phyloP scores from a whole-genome alignment of 1,140 invertebrate genomes.

The Thaumatotibia leucotreta region DNA sequence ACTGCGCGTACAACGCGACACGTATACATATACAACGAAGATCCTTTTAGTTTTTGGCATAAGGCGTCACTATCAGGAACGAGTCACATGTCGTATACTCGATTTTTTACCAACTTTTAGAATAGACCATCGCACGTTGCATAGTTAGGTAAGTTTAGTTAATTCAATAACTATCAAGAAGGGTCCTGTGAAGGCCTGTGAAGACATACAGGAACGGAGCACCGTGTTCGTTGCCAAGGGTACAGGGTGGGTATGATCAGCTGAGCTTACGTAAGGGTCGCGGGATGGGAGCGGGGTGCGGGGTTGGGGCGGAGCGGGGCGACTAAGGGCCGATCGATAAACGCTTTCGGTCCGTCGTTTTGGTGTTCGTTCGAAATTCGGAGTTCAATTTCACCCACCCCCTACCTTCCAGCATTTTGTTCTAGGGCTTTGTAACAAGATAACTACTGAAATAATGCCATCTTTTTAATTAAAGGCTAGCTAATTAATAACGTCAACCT shows the following conservation, averaged over 20 bases:
- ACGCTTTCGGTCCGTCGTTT: constrained; percentile 52
- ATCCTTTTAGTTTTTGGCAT: too few species aligned
- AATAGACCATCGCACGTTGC: not conserved
- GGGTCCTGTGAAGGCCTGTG: too few species aligned
- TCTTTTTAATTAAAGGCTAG: too few species aligned
- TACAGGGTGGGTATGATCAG: constrained; percentile 71
- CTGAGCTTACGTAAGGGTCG: constrained; percentile 71
- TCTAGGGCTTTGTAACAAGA: not conserved
- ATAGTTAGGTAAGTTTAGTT: not conserved
- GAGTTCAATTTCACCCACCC: constrained; percentile 1
- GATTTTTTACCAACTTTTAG: too few species aligned
- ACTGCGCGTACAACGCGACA: too few species aligned
- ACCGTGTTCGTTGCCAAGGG: constrained; percentile 65
- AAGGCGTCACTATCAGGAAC: too few species aligned
- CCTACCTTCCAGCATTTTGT: not conserved
- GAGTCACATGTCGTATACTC: too few species aligned
- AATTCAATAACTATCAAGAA: not conserved
- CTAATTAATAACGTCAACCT: not conserved
- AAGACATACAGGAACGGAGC: constrained; percentile 35
- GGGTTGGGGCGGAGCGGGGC: constrained; percentile 23
- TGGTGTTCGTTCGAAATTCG: constrained; percentile 41
- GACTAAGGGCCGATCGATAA: constrained; percentile 70
- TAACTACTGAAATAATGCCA: not conserved
- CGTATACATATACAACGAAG: too few species aligned
- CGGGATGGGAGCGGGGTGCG: constrained; percentile 19